phyloP scores from a whole-genome alignment of 2,113 vertebrate species.

The Suricata suricatta region DNA sequence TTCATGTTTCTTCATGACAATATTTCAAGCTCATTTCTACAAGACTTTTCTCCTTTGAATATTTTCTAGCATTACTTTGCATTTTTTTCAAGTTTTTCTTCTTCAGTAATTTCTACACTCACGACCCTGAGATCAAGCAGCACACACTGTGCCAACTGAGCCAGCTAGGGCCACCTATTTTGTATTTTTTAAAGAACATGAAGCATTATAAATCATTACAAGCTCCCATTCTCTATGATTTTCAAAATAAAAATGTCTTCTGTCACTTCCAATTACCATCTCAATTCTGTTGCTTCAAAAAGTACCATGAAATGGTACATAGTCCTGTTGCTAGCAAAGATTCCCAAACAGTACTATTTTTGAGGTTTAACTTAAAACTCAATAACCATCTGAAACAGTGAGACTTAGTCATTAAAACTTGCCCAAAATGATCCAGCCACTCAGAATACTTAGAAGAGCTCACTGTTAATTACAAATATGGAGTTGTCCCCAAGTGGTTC shows the following conservation, averaged over 20 bases:
- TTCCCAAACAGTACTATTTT: background rate
- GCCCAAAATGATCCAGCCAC: background rate
- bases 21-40: background rate
- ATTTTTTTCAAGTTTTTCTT: background rate
- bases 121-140: background rate
- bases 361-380: background rate
- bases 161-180: background rate
- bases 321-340: background rate
- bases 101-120: background rate
- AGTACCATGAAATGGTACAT: background rate
- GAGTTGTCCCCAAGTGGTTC: background rate
- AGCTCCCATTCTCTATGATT: background rate
- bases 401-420: background rate
- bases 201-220: background rate
- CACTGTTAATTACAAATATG: background rate
- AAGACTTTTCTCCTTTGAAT: background rate
- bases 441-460: background rate
- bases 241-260: background rate
- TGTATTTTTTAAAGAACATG: background rate
- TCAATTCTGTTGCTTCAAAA: constrained; percentile 7
- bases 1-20: background rate
- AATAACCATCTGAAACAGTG: background rate
- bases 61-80: background rate
- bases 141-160: background rate
- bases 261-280: background rate